Conservation (phyloP, 1,140 invertebrate genomes). For the Drosophila setifemur region DNA sequence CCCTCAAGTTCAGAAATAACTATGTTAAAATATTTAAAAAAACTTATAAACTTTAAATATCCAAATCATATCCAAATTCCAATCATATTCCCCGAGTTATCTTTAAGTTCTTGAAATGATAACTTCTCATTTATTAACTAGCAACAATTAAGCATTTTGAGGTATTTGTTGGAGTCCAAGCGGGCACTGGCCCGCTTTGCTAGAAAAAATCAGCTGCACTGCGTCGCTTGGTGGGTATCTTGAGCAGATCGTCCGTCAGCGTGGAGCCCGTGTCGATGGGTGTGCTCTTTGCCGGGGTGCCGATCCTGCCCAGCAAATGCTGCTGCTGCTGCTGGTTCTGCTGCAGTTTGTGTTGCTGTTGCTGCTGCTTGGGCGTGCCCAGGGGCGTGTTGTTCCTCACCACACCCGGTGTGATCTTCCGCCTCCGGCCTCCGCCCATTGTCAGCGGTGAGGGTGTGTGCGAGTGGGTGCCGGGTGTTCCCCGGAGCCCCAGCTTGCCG, state of each 20-base stretch:
- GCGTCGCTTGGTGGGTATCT: constrained; percentile 87
- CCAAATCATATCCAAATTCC: no score
- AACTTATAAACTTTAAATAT: no score
- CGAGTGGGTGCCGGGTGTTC: constrained; percentile 40
- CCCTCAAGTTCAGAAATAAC: no score
- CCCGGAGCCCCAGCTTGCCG: constrained; percentile 84
- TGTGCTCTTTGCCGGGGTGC: constrained; percentile 61
- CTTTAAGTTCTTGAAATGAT: no score
- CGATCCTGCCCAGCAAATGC: constrained; percentile 30
- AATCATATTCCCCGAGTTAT: no score
- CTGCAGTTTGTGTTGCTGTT: neutral
- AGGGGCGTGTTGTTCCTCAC: constrained; percentile 15
- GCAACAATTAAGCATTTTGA: neutral
- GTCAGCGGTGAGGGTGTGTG: constrained; percentile 82
- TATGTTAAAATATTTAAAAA: no score
- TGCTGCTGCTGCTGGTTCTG: constrained; percentile 17
- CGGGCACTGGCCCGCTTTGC: neutral
- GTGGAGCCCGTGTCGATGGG: constrained; percentile 69
- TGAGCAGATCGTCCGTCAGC: constrained; percentile 90
- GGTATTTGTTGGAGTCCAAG: neutral
- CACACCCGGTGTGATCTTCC: constrained; percentile 38
- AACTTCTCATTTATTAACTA: no score
- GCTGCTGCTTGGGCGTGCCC: constrained; percentile 12
- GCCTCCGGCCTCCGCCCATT: constrained; percentile 81
- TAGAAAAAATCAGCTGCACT: constrained; percentile 85